A percentile compares a stretch with the other conserved stretches of the same genome.
Evolutionary conservation across 2,888 invertebrate genomes (phyloP).

Genomic region (Vanessa cardui): DNA sequence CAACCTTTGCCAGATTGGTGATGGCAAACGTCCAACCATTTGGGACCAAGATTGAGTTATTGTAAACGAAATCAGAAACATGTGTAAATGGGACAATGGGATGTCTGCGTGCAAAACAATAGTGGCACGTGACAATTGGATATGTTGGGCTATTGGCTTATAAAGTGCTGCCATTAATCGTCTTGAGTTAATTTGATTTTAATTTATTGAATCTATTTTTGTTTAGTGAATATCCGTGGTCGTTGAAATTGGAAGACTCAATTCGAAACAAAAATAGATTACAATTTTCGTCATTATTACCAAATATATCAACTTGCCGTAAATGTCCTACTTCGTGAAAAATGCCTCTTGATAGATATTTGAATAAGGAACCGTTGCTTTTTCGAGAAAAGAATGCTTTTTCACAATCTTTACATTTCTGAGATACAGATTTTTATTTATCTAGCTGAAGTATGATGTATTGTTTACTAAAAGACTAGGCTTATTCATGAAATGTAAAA

Average conservation of each 20-base stretch:
- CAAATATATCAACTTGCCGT: no score
- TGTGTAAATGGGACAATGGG: not conserved
- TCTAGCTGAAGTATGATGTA: no score
- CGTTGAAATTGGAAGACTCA: not conserved
- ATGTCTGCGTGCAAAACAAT: constrained; percentile 1
- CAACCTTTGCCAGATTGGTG: constrained; percentile 41
- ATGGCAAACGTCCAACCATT: constrained; percentile 49
- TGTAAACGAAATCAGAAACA: not conserved
- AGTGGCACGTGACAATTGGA: constrained; percentile 5
- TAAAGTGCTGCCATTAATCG: constrained; percentile 1
- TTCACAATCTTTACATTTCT: no score
- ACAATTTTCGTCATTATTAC: no score
- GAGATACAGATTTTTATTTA: no score
- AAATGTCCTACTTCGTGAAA: no score
- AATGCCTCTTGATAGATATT: no score
- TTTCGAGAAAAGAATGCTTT: no score
- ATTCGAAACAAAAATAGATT: not conserved
- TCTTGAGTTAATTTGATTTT: constrained; percentile 2
- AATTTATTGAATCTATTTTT: constrained; percentile 2
- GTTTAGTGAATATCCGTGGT: constrained; percentile 1
- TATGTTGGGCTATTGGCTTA: not conserved
- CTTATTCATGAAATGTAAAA: no score
- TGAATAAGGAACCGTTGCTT: no score
- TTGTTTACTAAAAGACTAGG: no score
- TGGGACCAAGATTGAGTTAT: constrained; percentile 27